Conservation (phyloP, 1,140 invertebrate species). For the Marisa cornuarietis region DNA sequence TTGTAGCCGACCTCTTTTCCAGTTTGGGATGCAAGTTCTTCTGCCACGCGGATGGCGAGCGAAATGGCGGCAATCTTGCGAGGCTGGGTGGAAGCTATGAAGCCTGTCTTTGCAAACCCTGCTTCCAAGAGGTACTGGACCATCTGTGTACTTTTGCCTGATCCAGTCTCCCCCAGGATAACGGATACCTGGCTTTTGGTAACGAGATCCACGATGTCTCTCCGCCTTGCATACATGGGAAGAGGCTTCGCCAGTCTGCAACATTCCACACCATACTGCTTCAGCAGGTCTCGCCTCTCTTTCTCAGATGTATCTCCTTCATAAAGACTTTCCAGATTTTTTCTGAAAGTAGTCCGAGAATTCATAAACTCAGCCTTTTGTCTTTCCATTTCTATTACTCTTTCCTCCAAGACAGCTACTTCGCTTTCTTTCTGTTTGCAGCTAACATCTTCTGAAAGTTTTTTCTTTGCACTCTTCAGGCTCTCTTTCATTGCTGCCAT, state of each 20-base stretch:
- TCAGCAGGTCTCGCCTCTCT: slow-evolving; percentile 33
- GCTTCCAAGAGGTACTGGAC: slow-evolving; percentile 57
- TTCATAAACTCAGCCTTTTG: slow-evolving; percentile 45
- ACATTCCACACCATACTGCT: slow-evolving; percentile 49
- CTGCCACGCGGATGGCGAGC: slow-evolving; percentile 56
- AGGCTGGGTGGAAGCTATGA: slow-evolving; percentile 75
- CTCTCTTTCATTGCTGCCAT: slow-evolving; percentile 1
- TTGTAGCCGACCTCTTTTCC: slow-evolving; percentile 64
- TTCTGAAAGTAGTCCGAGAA: slow-evolving; percentile 21
- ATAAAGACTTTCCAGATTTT: slow-evolving; percentile 27
- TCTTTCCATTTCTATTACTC: slow-evolving; percentile 41
- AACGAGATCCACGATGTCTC: slow-evolving; percentile 49
- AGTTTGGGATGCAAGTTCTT: slow-evolving; percentile 50
- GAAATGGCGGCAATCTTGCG: slow-evolving; percentile 60
- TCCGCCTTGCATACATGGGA: slow-evolving; percentile 56
- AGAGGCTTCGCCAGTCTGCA: slow-evolving; percentile 40
- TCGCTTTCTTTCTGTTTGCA: slow-evolving; percentile 10
- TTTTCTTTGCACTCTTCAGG: slow-evolving; percentile 1
- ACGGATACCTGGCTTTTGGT: slow-evolving; percentile 70
- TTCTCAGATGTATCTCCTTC: slow-evolving; percentile 21
- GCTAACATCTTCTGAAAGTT: neutral
- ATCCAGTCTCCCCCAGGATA: slow-evolving; percentile 95
- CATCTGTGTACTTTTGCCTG: slow-evolving; percentile 75
- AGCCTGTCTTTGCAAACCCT: slow-evolving; percentile 72
- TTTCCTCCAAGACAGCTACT: slow-evolving; percentile 38